A percentile compares a stretch with the other conserved stretches of the same genome.
These are phyloP conservation scores for Drosophila mettleri DNA, from an alignment of 2,888 invertebrate species.

Conservation along the genomic window DNA sequence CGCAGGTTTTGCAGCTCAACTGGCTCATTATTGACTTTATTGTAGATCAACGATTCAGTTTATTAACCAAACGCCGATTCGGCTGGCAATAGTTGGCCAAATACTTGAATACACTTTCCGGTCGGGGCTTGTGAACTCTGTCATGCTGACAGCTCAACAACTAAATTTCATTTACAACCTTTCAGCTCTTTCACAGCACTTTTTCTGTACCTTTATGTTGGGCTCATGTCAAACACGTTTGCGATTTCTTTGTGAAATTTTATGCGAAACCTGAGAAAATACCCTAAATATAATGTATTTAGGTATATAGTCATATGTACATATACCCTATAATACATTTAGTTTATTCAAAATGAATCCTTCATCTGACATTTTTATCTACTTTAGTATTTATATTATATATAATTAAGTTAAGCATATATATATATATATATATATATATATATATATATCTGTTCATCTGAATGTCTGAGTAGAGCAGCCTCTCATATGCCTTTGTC, in stretches of 20 bases:
- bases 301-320: too few species aligned
- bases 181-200: conserved; percentile 1
- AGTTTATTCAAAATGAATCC: neutral
- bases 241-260: conserved; percentile 10
- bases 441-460: neutral
- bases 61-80: conserved; percentile 15
- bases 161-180: neutral
- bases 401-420: too few species aligned
- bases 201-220: conserved; percentile 2
- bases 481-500: neutral
- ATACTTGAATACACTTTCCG: neutral
- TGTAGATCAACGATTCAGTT: conserved; percentile 19
- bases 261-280: conserved; percentile 1
- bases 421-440: neutral
- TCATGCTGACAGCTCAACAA: neutral
- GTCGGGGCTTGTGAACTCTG: too few species aligned
- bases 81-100: neutral
- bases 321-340: neutral
- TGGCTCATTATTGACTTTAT: conserved; percentile 29
- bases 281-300: neutral
- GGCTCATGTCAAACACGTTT: neutral
- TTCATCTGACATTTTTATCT: neutral
- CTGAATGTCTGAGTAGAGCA: neutral
- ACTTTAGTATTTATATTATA: neutral
- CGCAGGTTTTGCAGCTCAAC: conserved; percentile 32